Conservation (phyloP, 2,113 vertebrate genomes). For the Mormyrus lacerda region DNA sequence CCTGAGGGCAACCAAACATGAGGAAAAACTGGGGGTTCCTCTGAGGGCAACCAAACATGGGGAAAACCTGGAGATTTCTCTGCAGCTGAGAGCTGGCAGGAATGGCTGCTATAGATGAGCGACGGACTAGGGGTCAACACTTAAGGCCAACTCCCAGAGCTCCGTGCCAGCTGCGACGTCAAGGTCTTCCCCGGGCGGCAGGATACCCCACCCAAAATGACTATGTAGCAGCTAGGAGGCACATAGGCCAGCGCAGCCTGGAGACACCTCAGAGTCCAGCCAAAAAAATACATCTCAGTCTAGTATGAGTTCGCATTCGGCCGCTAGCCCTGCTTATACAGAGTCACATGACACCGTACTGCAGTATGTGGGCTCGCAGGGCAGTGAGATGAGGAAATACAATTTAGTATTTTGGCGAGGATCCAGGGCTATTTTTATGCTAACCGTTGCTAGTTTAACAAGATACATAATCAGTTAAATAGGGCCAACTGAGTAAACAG, state of each 20-base stretch:
- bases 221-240: neutral
- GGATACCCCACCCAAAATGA: neutral
- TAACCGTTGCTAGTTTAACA: slow-evolving; percentile 6
- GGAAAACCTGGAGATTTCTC: neutral
- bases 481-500: neutral
- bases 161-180: neutral
- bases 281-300: neutral
- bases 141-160: neutral
- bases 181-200: neutral
- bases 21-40: neutral
- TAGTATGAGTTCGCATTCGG: neutral
- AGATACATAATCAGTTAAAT: neutral
- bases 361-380: neutral
- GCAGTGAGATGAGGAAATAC: slow-evolving; percentile 7
- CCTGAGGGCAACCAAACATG: neutral
- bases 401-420: neutral
- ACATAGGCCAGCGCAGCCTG: neutral
- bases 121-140: neutral
- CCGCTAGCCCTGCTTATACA: neutral
- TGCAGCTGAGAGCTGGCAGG: neutral
- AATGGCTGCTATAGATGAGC: neutral
- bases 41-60: neutral
- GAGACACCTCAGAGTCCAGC: neutral
- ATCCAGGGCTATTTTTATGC: neutral
- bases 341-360: slow-evolving; percentile 8